Base-by-base conservation (phyloP, 2,797 vertebrate species). In the Adrianichthys oophorus region DNA sequence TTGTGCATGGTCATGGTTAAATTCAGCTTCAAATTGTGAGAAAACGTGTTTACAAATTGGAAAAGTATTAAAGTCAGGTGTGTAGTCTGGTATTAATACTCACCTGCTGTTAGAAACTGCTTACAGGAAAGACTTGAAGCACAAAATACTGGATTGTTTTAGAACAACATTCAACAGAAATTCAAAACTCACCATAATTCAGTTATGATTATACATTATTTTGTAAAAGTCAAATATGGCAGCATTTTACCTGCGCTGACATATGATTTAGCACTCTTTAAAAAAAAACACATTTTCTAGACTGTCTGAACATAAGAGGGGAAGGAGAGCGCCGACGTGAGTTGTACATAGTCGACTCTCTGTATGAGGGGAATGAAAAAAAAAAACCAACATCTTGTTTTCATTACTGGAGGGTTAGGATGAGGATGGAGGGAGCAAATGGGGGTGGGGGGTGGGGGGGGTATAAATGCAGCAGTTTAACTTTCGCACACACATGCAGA, bases 11-110 rank as follows among this genome's bases (percentile, higher is more conserved):
- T 92, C 92, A 90, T 83, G 58, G 85, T 87, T 78, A 85, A 78
- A 91, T 91, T 88, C 89, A 71, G 82, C 89, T 83, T 70, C 82
- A 84, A 88, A 90, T 91, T 89, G 82, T 86, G 57, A 77, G 76
- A 85, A 78, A 85, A 92, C 90, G 91, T 85, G 88, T 75, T 91
- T 91, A 90, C 90, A 91, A 92, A 92, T 91, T 92, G 90, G 92
- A 89, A 90, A 92, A 91, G 12, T 37, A 37, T 92, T 53, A 91
- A 89, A 70, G 86, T 92, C 90, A 92, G 89, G 89, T 90, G 91
- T 65, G 52, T 82, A 54, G 68, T 79, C 85, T 85, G 87, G 80
- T 76, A 83, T 72, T 54, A 65, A 85, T 74, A 76, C 75, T 68
- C 67, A 61, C 79, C 65, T 79, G 60, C 48, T 10, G 51, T 24